Conservation (phyloP, 2,113 vertebrate species). For the Stigmatopora argus region DNA sequence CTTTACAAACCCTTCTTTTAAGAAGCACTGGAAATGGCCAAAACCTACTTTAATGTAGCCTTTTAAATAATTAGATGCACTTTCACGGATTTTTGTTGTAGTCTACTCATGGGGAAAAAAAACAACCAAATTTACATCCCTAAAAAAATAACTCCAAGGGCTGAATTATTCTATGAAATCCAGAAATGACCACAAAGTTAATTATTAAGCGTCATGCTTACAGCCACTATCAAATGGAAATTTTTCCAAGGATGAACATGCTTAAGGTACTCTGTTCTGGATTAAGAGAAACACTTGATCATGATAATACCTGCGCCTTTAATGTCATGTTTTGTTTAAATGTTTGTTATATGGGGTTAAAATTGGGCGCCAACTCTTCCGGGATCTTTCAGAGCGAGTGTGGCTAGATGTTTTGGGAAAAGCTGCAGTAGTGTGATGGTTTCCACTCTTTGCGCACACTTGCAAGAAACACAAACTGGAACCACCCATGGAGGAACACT, state of each 20-base stretch:
- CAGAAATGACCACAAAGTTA: not conserved
- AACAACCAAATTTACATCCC: not conserved
- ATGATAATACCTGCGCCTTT: not conserved
- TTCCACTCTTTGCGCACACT: conserved; percentile 40
- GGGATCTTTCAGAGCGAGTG: not conserved
- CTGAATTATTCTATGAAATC: not conserved
- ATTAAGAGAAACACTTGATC: not conserved
- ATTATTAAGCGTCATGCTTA: not conserved
- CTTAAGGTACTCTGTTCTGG: not conserved
- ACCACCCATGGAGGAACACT: conserved; percentile 61
- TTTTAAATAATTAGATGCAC: too few relatives aligned
- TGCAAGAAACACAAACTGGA: conserved; percentile 40
- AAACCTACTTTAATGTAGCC: too few relatives aligned
- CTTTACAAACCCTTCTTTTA: not conserved
- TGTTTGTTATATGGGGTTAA: not conserved
- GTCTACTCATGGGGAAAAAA: not conserved
- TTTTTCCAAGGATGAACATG: not conserved
- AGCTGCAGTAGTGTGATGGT: conserved; percentile 25
- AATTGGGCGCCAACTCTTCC: not conserved
- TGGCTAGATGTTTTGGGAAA: not conserved
- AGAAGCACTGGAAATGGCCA: not conserved
- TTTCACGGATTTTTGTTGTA: not conserved
- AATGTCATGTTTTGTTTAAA: not conserved
- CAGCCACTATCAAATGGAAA: not conserved
- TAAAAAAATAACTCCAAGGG: not conserved